A percentile compares a stretch with the other conserved stretches of the same genome.
phyloP scores from a whole-genome alignment of 1,140 invertebrate species.

The Mamestra configurata region DNA sequence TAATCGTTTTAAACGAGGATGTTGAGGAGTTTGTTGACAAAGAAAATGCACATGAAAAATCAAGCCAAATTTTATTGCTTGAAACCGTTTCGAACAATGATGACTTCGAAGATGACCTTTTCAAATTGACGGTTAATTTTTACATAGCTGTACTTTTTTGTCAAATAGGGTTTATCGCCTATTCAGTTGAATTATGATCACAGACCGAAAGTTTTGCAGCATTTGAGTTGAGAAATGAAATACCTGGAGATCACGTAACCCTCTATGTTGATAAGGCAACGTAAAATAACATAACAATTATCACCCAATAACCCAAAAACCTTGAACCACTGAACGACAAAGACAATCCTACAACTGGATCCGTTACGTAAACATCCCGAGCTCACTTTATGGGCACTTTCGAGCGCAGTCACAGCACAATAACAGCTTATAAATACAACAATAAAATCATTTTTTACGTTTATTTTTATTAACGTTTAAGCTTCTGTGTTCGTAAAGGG shows the following conservation, averaged over 20 bases:
- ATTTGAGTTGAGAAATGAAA: no score
- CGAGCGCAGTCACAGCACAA: conserved; percentile 27
- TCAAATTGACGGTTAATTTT: no score
- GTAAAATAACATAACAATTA: not conserved
- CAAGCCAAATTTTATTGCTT: no score
- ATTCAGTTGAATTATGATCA: no score
- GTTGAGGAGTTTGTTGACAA: no score
- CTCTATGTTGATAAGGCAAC: not conserved
- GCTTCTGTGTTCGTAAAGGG: conserved; percentile 43
- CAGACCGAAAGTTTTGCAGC: no score
- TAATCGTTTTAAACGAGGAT: no score
- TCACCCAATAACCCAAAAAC: conserved; percentile 4
- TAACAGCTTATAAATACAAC: conserved; percentile 49
- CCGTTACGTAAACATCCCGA: conserved; percentile 28
- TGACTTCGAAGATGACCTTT: no score
- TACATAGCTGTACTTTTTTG: no score
- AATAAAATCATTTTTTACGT: conserved; percentile 47
- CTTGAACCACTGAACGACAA: not conserved
- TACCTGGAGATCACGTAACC: no score
- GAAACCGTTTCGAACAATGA: no score
- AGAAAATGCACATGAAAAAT: not conserved
- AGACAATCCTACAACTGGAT: not conserved
- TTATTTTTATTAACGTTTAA: conserved; percentile 51
- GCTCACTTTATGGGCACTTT: conserved; percentile 42
- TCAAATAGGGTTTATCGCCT: no score